Conservation (phyloP, 2,888 invertebrate genomes). For the Hemithea aestivaria region DNA sequence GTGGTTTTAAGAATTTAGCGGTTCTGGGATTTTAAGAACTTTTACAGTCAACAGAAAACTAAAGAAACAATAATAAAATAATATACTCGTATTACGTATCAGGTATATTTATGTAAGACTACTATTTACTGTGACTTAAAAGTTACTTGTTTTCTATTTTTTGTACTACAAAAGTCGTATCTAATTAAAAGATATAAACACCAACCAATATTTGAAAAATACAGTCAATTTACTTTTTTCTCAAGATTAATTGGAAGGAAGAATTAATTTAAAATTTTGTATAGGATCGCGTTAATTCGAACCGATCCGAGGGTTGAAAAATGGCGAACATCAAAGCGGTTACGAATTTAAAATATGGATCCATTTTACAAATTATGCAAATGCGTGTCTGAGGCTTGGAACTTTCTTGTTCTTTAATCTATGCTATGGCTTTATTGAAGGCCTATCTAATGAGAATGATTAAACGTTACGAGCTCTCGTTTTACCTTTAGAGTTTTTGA, state of each 20-base stretch:
- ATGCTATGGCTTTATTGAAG: neutral
- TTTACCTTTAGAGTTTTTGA: too few species aligned
- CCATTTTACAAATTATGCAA: constrained; percentile 47
- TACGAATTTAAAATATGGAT: constrained; percentile 33
- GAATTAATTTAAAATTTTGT: constrained; percentile 2
- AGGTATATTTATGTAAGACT: too few species aligned
- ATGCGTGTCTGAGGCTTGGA: constrained; percentile 19
- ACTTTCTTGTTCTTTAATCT: constrained; percentile 8
- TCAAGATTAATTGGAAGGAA: constrained; percentile 29
- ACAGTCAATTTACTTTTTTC: neutral
- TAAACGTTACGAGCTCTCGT: too few species aligned
- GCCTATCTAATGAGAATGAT: neutral
- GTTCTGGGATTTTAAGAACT: too few species aligned
- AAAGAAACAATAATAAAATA: too few species aligned
- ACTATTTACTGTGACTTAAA: too few species aligned
- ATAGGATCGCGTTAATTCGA: constrained; percentile 5
- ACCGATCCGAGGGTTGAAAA: constrained; percentile 33
- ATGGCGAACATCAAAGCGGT: constrained; percentile 32
- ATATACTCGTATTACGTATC: too few species aligned
- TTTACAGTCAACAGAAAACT: too few species aligned
- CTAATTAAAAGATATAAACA: neutral
- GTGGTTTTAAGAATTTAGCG: too few species aligned
- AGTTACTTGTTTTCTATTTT: too few species aligned
- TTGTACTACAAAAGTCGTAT: neutral
- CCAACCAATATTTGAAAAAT: too few species aligned